These are phyloP conservation scores for Peromyscus aztecus DNA, from an alignment of 2,797 vertebrate genomes.

Conservation along the genomic window DNA sequence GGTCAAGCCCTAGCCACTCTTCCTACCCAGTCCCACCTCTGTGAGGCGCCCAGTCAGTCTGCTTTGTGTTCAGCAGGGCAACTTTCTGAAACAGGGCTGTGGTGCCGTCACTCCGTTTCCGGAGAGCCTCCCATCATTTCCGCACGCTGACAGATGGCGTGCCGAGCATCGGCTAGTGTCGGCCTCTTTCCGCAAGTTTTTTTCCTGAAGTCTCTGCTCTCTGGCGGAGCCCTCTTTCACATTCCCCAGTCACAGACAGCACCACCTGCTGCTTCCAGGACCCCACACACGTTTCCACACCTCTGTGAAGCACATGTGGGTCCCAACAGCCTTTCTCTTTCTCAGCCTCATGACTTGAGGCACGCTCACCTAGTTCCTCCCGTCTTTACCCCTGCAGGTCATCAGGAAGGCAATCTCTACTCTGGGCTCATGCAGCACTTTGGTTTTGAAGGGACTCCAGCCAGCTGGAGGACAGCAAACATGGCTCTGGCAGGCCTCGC, in stretches of 20 bases:
- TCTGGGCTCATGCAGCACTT: neutral
- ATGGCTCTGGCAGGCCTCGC: too few relatives aligned
- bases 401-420: neutral
- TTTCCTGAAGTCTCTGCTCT: neutral
- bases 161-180: neutral
- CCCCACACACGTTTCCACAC: fast-evolving
- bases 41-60: fast-evolving
- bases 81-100: neutral
- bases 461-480: too few relatives aligned
- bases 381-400: neutral
- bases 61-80: neutral
- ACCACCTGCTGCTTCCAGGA: neutral
- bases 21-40: neutral
- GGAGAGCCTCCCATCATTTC: constrained; percentile 1
- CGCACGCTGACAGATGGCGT: neutral
- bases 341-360: neutral
- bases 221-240: neutral
- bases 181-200: neutral
- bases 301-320: neutral
- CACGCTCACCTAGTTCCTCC: neutral
- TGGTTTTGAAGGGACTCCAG: neutral
- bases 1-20: neutral
- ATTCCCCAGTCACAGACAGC: neutral
- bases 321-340: neutral
- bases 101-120: neutral